Conservation (phyloP, 2,113 vertebrate genomes). For the Corapipo altera region DNA sequence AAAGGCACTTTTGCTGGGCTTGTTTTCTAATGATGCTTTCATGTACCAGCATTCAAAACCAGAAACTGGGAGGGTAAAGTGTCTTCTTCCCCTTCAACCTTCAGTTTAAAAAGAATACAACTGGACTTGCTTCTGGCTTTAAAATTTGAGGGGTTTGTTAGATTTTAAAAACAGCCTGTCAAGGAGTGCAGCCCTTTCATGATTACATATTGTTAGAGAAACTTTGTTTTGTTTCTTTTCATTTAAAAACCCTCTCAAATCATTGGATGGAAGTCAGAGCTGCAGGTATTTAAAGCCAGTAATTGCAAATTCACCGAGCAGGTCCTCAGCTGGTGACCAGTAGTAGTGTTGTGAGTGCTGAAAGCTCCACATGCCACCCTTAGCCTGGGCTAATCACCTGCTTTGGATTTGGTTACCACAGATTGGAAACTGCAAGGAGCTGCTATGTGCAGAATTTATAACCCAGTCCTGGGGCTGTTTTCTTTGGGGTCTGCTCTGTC, state of each 20-base stretch:
- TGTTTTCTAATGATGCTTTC: not conserved
- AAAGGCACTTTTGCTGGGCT: not conserved
- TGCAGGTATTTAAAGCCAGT: not conserved
- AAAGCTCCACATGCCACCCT: constrained; percentile 34
- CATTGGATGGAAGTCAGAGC: not conserved
- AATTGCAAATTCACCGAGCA: not conserved
- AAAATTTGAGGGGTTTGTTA: not conserved
- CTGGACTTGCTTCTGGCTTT: not conserved
- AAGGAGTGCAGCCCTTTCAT: not conserved
- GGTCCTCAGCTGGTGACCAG: not conserved
- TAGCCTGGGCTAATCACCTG: not conserved
- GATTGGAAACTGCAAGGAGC: constrained; percentile 47
- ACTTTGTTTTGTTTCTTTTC: not conserved
- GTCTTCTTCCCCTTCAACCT: not conserved
- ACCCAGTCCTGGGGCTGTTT: not conserved
- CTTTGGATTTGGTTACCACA: constrained; percentile 27
- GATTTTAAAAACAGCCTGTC: not conserved
- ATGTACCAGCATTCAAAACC: not conserved
- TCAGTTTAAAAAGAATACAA: not conserved
- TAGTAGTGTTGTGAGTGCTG: constrained; percentile 21
- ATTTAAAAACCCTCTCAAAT: not conserved
- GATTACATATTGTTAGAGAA: not conserved
- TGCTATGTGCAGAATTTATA: constrained; percentile 54
- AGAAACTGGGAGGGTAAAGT: not conserved
- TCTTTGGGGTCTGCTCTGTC: constrained; percentile 49